Base-by-base conservation (phyloP, 2,797 vertebrate species). In the Streptopelia turtur region DNA sequence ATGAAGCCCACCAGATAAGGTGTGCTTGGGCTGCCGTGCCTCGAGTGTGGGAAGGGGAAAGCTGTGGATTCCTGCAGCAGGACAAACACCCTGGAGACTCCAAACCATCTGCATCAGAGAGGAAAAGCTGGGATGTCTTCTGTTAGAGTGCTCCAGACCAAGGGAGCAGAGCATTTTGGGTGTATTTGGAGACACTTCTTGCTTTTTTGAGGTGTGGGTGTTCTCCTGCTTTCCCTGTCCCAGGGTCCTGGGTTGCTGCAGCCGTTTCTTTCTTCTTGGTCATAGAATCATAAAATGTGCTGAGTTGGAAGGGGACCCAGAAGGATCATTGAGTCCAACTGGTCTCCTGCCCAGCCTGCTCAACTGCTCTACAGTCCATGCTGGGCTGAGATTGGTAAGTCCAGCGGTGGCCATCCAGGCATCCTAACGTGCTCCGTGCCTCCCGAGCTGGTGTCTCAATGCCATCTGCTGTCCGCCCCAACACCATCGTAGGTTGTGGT, bases 401-500 rank as follows among this genome's bases (percentile, higher is more conserved):
- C 60, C 80, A 86, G 35, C 5, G 0, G 21, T 3, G 56, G 23
- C 65, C 47, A 41, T 61, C 7, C 27, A 28, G 56, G 35, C 30
- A 14, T 6, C 37, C 25, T 5, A 1, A 7, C 6, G 0, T 1
- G 4, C 60, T 52, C 39, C 1, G 16, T 9, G 24, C 52, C 70
- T 76, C 64, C 56, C 8, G 16, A 41, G 35, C 64, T 31, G 0
- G n/a, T 28, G 4, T 59, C 57, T 55, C 53, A 4, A 69, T 81
- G 93, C 86, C 93, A 45, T 23, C 79, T 93, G 83, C 82, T 0
- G 52, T 59, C 85, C 31, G 61, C 47, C 56, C 50, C 11, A 4
- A 0, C 13, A 6, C 37, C 12, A 1, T 1, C 3, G 0, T 2
- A 16, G 17, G 15, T 10, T 47, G 5, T 35, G 5, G 6, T 2